Evolutionary conservation across 2,888 invertebrate genomes (phyloP), one percentile per base, ranked within the genome.

Genomic region (Diachrysia chrysitis): DNA sequence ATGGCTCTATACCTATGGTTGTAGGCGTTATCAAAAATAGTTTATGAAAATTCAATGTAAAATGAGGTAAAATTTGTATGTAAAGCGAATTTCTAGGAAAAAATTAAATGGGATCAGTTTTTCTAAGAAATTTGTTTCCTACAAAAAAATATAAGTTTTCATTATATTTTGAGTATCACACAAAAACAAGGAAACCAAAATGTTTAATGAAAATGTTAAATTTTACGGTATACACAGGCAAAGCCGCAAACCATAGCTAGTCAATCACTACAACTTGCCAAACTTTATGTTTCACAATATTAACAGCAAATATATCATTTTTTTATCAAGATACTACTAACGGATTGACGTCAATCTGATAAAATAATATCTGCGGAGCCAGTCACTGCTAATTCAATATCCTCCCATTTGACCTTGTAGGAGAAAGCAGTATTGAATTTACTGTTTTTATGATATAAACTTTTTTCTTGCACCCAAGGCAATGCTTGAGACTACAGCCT

Each of bases 261-360:
- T 37, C 32, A n/a, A 42, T n/a, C 1, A 42, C 42, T 10, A 42
- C 7, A 42, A n/a, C 1, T 42, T 42, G n/a, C 42, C 5, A n/a
- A n/a, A n/a, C 42, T n/a, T n/a, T n/a, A 32, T 32, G 42, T 42
- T n/a, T 42, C 42, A n/a, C 42, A 42, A 42, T 42, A 42, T 42
- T 6, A 42, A 16, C 42, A 42, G 5, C 0, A 42, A 42, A 42
- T 14, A 42, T n/a, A 42, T 42, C 42, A 42, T 5, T 42, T 6
- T 37, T 42, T n/a, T 42, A 42, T 42, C 42, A 42, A 37, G 42
- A 42, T 42, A 42, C 42, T 4, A n/a, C n/a, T 5, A 16, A 42
- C n/a, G 1, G n/a, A n/a, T n/a, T 42, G 42, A 42, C 42, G 42
- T 42, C 42, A 42, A 42, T 42, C 42, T 42, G 42, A 42, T 42